A percentile compares a stretch with the other conserved stretches of the same genome.
Conservation (phyloP, 1,140 invertebrate species). For the Drosophila elegans region DNA sequence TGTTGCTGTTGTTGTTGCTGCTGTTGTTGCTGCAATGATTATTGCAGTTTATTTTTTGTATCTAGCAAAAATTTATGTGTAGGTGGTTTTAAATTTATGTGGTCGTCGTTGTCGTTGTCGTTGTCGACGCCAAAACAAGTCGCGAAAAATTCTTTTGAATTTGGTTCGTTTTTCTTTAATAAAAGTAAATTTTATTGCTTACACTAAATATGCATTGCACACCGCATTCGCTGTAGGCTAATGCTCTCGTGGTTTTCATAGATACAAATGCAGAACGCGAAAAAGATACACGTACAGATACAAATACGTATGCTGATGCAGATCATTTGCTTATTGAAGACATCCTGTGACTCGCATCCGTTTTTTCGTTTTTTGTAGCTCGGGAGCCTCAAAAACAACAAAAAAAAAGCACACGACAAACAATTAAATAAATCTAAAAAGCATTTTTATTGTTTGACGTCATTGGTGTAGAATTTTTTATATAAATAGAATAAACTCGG, state of each 20-base stretch:
- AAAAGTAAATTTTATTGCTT: slow-evolving; percentile 82
- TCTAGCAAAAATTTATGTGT: slow-evolving; percentile 65
- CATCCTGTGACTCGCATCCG: slow-evolving; percentile 59
- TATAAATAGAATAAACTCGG: neutral
- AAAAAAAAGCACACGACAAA: neutral
- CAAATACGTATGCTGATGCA: slow-evolving; percentile 19
- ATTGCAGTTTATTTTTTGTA: slow-evolving; percentile 72
- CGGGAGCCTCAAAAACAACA: neutral
- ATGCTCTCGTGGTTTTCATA: slow-evolving; percentile 22
- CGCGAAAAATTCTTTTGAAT: slow-evolving; percentile 81
- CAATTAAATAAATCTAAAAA: slow-evolving; percentile 1
- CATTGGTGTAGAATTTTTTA: neutral
- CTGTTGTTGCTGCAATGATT: slow-evolving; percentile 58
- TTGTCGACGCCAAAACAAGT: slow-evolving; percentile 63
- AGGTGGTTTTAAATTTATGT: slow-evolving; percentile 76
- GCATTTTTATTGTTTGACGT: neutral
- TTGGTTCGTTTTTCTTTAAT: slow-evolving; percentile 81
- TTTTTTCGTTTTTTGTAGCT: neutral
- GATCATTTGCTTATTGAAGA: slow-evolving; percentile 61
- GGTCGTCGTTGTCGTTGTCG: slow-evolving; percentile 69
- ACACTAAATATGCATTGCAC: slow-evolving; percentile 64
- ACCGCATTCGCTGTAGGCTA: slow-evolving; percentile 6
- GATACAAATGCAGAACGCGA: slow-evolving; percentile 9
- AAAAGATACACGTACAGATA: slow-evolving; percentile 12
- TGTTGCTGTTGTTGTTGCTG: slow-evolving; percentile 68